phyloP scores from a whole-genome alignment of 2,797 vertebrate species.

The Ficedula albicollis region DNA sequence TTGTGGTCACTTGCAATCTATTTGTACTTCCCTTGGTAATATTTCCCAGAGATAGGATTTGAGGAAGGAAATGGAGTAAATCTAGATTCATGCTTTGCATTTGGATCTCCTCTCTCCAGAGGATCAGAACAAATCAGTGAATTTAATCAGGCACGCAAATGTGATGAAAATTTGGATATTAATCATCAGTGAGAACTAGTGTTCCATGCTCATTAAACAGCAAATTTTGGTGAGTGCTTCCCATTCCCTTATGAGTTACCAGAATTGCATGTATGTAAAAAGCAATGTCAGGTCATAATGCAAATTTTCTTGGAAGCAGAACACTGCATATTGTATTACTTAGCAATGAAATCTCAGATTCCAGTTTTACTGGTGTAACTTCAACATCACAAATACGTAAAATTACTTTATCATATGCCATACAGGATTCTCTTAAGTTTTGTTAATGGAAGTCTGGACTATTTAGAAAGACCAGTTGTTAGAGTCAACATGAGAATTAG shows the following conservation, averaged over 20 bases:
- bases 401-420: neutral
- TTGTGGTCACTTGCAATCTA: neutral
- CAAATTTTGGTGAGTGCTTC: slow-evolving; percentile 11
- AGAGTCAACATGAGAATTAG: neutral
- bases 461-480: neutral
- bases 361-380: neutral
- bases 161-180: slow-evolving; percentile 32
- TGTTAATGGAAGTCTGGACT: neutral
- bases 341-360: slow-evolving; percentile 2
- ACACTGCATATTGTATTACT: neutral
- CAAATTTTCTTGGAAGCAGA: neutral
- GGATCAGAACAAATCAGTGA: slow-evolving; percentile 2
- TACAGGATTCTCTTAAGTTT: neutral
- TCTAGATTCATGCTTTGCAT: slow-evolving; percentile 2
- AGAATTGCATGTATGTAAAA: neutral
- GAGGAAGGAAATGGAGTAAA: slow-evolving; percentile 3
- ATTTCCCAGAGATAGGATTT: slow-evolving; percentile 11
- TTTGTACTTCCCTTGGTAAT: neutral
- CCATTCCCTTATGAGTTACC: neutral
- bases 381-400: neutral
- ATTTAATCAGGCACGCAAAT: neutral
- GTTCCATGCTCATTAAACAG: slow-evolving; percentile 7
- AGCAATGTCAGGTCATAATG: neutral
- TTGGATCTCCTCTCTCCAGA: neutral
- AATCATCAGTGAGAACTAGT: neutral